Evolutionary conservation across 2,888 invertebrate genomes (phyloP).

Genomic region (Cinara cedri): DNA sequence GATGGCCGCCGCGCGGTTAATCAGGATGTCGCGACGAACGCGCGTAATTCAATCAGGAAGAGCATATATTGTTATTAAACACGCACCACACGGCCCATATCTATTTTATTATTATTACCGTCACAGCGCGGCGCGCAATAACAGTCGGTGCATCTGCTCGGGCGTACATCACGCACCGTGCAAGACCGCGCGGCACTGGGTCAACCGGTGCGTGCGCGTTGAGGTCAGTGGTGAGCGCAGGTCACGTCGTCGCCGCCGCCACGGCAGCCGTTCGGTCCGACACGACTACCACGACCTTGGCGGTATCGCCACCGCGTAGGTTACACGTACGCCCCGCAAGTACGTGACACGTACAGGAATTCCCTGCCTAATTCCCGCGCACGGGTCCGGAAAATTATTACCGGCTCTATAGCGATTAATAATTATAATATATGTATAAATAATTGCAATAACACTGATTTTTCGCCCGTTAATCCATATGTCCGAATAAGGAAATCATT

Average conservation of each 20-base stretch:
- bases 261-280: background rate
- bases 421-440: background rate
- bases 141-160: background rate
- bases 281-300: slow-evolving; percentile 6
- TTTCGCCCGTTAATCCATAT: background rate
- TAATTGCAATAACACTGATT: background rate
- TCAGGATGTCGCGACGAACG: slow-evolving; percentile 18
- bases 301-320: background rate
- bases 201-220: slow-evolving; percentile 35
- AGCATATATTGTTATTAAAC: no score
- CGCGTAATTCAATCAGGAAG: slow-evolving; percentile 39
- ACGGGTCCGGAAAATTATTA: background rate
- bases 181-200: slow-evolving; percentile 19
- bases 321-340: slow-evolving; percentile 14
- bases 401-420: no score
- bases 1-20: slow-evolving; percentile 9
- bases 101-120: no score
- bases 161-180: background rate
- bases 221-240: slow-evolving; percentile 27
- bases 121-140: no score
- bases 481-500: background rate
- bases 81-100: no score
- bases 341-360: background rate
- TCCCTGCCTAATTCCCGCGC: background rate
- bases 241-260: background rate